Percentiles rank a stretch among this genome's conserved stretches.
These are phyloP conservation scores for Beaufortia kweichowensis DNA, from an alignment of 2,113 vertebrate species.

Conservation along the genomic window DNA sequence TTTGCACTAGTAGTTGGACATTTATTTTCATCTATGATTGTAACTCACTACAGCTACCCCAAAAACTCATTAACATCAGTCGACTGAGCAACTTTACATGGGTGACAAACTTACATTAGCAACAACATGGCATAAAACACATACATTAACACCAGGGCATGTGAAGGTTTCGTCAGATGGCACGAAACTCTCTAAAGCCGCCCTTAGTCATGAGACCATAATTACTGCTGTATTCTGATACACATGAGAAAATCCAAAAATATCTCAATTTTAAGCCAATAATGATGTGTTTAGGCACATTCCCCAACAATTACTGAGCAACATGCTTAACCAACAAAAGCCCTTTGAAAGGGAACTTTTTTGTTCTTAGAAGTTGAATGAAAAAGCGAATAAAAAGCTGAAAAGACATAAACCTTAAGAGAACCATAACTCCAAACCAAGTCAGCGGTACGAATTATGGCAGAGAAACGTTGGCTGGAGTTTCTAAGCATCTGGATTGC, in stretches of 20 bases:
- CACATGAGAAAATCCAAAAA: background rate
- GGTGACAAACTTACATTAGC: no score
- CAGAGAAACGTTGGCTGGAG: constrained; percentile 30
- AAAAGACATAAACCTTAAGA: background rate
- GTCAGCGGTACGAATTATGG: constrained; percentile 2
- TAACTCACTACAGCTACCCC: no score
- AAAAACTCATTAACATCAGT: no score
- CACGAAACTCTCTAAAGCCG: no score
- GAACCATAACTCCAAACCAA: background rate
- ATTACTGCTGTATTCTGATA: background rate
- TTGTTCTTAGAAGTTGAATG: background rate
- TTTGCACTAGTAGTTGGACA: no score
- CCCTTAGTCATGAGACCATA: background rate
- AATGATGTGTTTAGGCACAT: background rate
- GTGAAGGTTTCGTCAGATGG: no score
- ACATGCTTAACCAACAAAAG: background rate
- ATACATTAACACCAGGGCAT: no score
- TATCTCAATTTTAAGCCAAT: background rate
- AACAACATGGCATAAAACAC: no score
- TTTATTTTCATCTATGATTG: no score
- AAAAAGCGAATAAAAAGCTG: background rate
- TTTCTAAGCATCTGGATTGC: constrained; percentile 22
- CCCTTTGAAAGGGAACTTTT: background rate
- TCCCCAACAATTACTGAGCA: background rate
- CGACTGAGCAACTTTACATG: no score